Base-by-base conservation (phyloP, 1,140 invertebrate species). In the Drosophila quadrilineata region DNA sequence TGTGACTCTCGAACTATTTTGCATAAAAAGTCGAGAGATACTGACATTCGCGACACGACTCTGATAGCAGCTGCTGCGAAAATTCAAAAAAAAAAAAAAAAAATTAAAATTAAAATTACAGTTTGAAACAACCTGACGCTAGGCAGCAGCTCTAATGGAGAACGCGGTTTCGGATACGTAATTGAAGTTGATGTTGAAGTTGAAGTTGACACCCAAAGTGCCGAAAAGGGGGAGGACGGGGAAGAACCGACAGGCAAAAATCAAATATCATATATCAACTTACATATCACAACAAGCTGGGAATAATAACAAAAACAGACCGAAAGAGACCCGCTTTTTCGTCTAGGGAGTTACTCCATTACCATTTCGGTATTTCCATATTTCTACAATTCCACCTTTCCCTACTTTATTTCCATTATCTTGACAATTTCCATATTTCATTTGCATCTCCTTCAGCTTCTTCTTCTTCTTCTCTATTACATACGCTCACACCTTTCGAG, bases 251-350 rank as follows among this genome's bases (percentile, higher is more conserved):
- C 48, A 53, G 48, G 46, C 65, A 58, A 75, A 75, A 85, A 84
- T 84, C 77, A 84, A 85, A 84, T 85, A 84, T 84, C 77, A 84
- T 84, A 84, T 85, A 84, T 84, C 77, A 84, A 84, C 77, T 84
- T 84, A 84, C 79, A 85, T 71, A 84, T 84, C 77, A 84, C 62
- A 84, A 84, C 77, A 84, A 66, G 54, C 46, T 59, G 41, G 54
- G 40, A 67, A 59, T 74, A 67, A 59, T 74, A 85, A 84, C 73
- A 84, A 85, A 75, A 84, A 84, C 70, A 82, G 31, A 12, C 24
- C 21, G 10, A 24, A n/a, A n/a, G 12, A 16, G 16, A 8, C n/a
- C 26, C 21, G 43, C n/a, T n/a, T n/a, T n/a, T n/a, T n/a, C n/a
- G 36, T 24, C 33, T 22, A 28, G 19, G 52, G 59, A 66, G 41